Conservation (phyloP, 2,888 invertebrate species). For the Esperia sulphurella region DNA sequence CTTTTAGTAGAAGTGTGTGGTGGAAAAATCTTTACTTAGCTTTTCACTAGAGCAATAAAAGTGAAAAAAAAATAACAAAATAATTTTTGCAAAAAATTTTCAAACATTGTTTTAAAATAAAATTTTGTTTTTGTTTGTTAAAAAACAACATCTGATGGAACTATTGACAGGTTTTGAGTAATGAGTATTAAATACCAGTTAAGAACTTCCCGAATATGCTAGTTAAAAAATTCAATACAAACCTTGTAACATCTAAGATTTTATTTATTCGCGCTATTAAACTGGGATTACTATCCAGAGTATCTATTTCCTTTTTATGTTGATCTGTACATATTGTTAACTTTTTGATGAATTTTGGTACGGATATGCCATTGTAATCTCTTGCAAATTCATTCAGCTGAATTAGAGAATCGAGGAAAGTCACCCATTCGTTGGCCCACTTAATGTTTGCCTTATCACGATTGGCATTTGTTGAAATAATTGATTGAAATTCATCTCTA, state of each 20-base stretch:
- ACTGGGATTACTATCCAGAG: conserved; percentile 1
- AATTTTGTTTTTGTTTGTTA: too few species aligned
- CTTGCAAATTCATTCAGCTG: conserved; percentile 28
- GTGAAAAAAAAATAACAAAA: too few species aligned
- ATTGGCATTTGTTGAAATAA: conserved; percentile 21
- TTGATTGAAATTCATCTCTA: conserved; percentile 32
- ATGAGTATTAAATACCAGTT: too few species aligned
- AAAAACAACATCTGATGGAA: too few species aligned
- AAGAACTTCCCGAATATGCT: too few species aligned
- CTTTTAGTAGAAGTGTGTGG: too few species aligned
- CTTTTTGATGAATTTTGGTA: conserved; percentile 24
- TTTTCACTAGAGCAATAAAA: too few species aligned
- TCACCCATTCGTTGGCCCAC: conserved; percentile 32
- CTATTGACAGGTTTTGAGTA: too few species aligned
- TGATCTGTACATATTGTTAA: conserved; percentile 23
- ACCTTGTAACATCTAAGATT: conserved; percentile 22
- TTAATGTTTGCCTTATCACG: conserved; percentile 24
- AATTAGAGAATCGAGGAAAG: conserved; percentile 31
- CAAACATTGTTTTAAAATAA: too few species aligned
- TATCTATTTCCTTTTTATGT: conserved; percentile 17
- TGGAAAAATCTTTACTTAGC: too few species aligned
- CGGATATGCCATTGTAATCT: conserved; percentile 25
- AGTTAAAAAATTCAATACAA: conserved; percentile 5
- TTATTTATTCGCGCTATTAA: conserved; percentile 16
- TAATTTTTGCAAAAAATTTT: too few species aligned